A percentile compares a stretch with the other conserved stretches of the same genome.
These are phyloP conservation scores for Sthenelais limicola DNA, from an alignment of 2,888 invertebrate genomes.

Conservation along the genomic window DNA sequence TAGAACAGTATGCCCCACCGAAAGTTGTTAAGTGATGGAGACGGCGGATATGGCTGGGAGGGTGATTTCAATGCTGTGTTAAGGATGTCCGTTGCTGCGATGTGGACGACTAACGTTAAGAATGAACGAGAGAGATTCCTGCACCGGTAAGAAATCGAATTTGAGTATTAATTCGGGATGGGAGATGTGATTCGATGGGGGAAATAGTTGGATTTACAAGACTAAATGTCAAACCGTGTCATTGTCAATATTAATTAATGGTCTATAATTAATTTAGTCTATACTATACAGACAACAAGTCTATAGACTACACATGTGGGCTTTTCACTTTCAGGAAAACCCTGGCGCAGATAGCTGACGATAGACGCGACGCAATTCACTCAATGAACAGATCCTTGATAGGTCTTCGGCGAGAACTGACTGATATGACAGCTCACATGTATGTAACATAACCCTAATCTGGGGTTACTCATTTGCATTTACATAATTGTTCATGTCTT, in stretches of 20 bases:
- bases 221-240: no score
- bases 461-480: no score
- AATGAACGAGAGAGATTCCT: slow-evolving; percentile 7
- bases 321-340: not conserved
- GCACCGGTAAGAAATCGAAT: not conserved
- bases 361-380: not conserved
- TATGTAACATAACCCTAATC: no score
- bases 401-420: not conserved
- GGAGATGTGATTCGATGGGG: no score
- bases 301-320: no score
- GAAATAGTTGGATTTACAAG: no score
- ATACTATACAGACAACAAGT: no score
- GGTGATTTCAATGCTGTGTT: slow-evolving; percentile 6
- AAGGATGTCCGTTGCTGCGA: slow-evolving; percentile 3
- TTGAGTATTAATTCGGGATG: not conserved
- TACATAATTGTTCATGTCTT: no score
- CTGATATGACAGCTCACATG: slow-evolving; percentile 8
- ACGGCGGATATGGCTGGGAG: slow-evolving; percentile 5
- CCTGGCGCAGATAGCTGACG: not conserved
- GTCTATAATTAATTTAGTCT: no score
- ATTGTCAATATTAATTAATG: no score
- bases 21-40: not conserved
- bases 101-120: slow-evolving; percentile 8
- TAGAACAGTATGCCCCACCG: not conserved
- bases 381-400: not conserved